Evolutionary conservation across 2,888 invertebrate genomes (phyloP).

Genomic region (Bembecia ichneumoniformis): DNA sequence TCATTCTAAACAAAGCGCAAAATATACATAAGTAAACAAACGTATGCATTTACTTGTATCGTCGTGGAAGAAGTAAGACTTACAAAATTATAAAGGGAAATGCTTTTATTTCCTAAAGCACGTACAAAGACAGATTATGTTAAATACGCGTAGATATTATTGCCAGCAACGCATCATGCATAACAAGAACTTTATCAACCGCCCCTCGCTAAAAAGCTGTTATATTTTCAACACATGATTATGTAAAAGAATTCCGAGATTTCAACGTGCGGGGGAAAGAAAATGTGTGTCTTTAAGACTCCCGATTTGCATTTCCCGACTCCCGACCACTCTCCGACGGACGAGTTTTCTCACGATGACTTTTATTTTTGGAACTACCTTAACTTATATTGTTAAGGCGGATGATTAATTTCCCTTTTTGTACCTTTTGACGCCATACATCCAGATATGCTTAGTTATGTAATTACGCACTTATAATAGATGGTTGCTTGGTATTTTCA

Average conservation of each 20-base stretch:
- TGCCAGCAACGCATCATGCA: conserved; percentile 36
- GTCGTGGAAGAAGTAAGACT: conserved; percentile 1
- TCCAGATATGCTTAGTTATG: no score
- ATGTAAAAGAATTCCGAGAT: conserved; percentile 67
- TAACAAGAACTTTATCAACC: conserved; percentile 46
- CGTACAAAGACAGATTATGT: conserved; percentile 49
- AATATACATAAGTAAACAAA: not conserved
- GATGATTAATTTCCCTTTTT: no score
- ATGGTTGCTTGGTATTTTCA: no score
- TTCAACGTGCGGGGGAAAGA: conserved; percentile 46
- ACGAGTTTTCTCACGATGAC: conserved; percentile 41
- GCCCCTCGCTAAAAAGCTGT: conserved; percentile 58
- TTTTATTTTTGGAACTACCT: no score
- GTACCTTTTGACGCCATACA: no score
- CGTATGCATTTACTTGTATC: conserved; percentile 9
- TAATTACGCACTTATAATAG: no score
- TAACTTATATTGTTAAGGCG: no score
- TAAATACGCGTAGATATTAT: conserved; percentile 56
- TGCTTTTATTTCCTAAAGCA: conserved; percentile 23
- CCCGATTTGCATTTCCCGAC: conserved; percentile 48
- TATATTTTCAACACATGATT: conserved; percentile 70
- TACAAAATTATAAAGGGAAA: conserved; percentile 13
- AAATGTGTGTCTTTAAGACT: conserved; percentile 61
- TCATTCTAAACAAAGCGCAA: not conserved
- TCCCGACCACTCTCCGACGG: conserved; percentile 34